Base-by-base conservation (phyloP, 2,113 vertebrate genomes). In the Chaenocephalus aceratus region DNA sequence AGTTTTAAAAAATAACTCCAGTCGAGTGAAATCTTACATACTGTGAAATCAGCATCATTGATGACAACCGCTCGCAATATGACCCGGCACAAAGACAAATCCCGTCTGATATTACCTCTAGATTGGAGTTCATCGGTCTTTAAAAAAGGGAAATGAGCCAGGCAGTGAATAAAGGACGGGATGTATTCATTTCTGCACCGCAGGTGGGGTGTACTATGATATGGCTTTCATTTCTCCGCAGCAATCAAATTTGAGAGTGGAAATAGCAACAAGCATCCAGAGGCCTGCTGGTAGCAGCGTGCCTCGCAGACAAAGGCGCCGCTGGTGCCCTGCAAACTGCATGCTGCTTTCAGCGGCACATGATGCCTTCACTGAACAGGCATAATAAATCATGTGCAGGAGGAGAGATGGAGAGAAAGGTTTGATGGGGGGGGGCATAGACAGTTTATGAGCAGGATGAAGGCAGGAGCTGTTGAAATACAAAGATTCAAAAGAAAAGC, bases 191-290 rank as follows among this genome's bases (percentile, higher is more conserved):
- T 87, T 67, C 70, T 67, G 45, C 26, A 23, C 68, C 46, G 72
- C 58, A 62, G 23, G 30, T 77, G 79, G 53, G 62, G 56, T 77
- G 74, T 49, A 73, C 59, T 79, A 88, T 86, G 92, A 94, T 82
- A 75, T 86, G 74, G 67, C 77, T 80, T 93, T 92, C 79, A 75
- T 77, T 86, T 91, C 61, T 79, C 79, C 72, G 61, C 87, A 66
- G 88, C 88, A 95, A 94, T 84, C 71, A 92, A 79, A 92, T 93
- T 93, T 62, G 83, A 79, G 61, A 82, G 85, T 81, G 88, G 79
- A 84, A 79, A 84, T 67, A 26, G 68, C 62, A 83, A 72, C 77
- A 59, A 49, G 80, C 84, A 79, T 79, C 90, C 84, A 85, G 82
- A 91, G 92, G 90, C 85, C 90, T 72, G 89, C 86, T 93, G 86